A percentile compares a stretch with the other conserved stretches of the same genome.
Evolutionary conservation across 2,888 invertebrate genomes (phyloP).

Genomic region (Drosophila sordidapex): DNA sequence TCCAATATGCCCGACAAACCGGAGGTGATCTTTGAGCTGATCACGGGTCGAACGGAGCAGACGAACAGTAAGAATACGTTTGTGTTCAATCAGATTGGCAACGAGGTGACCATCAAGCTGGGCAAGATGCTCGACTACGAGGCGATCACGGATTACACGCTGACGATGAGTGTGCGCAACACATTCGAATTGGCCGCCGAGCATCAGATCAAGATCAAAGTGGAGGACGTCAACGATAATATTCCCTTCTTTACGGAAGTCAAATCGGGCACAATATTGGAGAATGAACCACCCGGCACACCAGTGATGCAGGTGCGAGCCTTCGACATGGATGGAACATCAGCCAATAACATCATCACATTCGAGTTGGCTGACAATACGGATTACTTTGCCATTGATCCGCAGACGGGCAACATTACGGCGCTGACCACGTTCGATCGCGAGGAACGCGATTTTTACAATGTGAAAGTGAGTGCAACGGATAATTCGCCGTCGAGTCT

Average conservation of each 20-base stretch:
- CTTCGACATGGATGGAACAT: conserved; percentile 93
- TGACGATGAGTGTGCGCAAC: conserved; percentile 93
- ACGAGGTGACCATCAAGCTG: conserved; percentile 90
- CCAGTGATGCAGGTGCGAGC: conserved; percentile 94
- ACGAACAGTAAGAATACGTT: conserved; percentile 93
- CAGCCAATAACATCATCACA: conserved; percentile 92
- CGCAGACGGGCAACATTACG: conserved; percentile 94
- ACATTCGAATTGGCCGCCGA: conserved; percentile 92
- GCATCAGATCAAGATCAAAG: conserved; percentile 91
- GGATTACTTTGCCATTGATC: conserved; percentile 93
- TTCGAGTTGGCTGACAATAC: conserved; percentile 90
- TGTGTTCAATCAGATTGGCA: conserved; percentile 88
- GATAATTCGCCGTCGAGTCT: conserved; percentile 95
- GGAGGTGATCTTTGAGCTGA: conserved; percentile 91
- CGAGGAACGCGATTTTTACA: conserved; percentile 93
- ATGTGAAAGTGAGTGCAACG: conserved; percentile 94
- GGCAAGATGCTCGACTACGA: conserved; percentile 93
- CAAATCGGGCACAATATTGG: conserved; percentile 92
- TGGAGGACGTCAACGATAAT: conserved; percentile 96
- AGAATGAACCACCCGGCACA: conserved; percentile 93
- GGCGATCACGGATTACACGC: conserved; percentile 92
- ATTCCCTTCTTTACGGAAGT: conserved; percentile 94
- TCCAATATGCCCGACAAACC: conserved; percentile 92
- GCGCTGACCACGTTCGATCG: conserved; percentile 93
- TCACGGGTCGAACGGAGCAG: conserved; percentile 93